These are phyloP conservation scores for Aurelia aurita complex sp. Pacific DNA, from an alignment of 30 jellyfish, hydroid and myxozoan genomes.

Conservation along the genomic window DNA sequence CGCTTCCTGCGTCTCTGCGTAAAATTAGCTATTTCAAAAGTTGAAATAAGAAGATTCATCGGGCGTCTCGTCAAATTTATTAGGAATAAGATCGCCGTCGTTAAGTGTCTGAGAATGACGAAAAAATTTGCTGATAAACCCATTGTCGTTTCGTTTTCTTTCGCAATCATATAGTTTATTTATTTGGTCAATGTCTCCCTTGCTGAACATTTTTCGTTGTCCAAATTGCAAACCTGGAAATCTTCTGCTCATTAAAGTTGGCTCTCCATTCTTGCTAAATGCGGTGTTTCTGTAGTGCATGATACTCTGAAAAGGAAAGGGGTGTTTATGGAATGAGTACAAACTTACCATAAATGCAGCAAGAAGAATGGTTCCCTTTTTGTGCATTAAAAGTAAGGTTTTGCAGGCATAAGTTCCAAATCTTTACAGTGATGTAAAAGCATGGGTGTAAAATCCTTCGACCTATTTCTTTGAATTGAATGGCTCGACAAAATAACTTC, in stretches of 20 bases:
- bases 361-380: too few species aligned
- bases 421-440: too few species aligned
- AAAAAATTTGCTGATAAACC: neutral
- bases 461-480: too few species aligned
- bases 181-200: constrained; percentile 78
- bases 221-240: constrained; percentile 80
- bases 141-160: neutral
- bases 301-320: constrained; percentile 66
- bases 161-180: constrained; percentile 75
- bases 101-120: neutral
- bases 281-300: constrained; percentile 97
- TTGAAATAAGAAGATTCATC: neutral
- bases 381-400: too few species aligned
- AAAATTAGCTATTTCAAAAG: too few species aligned
- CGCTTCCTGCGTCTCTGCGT: too few species aligned
- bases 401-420: too few species aligned
- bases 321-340: too few species aligned
- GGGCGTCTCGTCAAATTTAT: neutral
- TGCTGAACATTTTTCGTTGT: constrained; percentile 84
- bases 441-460: too few species aligned
- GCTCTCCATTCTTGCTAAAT: constrained; percentile 81
- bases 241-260: constrained; percentile 63
- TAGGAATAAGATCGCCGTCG: neutral
- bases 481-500: too few species aligned
- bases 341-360: too few species aligned